phyloP scores from a whole-genome alignment of 2,797 vertebrate genomes.

The Otus scops region DNA sequence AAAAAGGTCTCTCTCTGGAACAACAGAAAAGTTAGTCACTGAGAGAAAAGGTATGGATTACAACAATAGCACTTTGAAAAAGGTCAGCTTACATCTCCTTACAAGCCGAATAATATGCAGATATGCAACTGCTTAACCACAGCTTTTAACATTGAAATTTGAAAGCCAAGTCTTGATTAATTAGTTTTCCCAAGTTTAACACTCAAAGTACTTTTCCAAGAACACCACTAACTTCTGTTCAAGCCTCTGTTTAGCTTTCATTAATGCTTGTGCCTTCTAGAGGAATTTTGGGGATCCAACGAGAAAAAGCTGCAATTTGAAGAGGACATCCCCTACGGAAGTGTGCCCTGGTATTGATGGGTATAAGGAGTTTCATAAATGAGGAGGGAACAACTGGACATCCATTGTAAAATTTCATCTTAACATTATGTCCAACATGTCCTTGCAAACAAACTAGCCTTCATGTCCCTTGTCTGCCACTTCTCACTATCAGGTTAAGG shows the following conservation, averaged over 20 bases:
- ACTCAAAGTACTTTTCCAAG: not conserved
- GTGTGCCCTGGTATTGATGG: rapidly evolving
- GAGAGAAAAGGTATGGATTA: not conserved
- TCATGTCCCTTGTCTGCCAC: not conserved
- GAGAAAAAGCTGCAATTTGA: not conserved
- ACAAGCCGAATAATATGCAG: not conserved
- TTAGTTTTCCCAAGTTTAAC: not conserved
- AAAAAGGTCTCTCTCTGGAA: conserved; percentile 92
- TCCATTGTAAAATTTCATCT: not conserved
- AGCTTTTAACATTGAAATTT: not conserved
- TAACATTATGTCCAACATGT: not conserved
- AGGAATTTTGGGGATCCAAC: rapidly evolving
- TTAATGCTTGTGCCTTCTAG: not conserved
- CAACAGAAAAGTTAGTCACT: conserved; percentile 50
- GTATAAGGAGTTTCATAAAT: not conserved
- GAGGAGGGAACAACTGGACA: not conserved
- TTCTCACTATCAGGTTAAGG: not conserved
- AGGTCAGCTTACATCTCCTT: not conserved
- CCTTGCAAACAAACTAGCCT: not conserved
- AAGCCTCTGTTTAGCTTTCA: not conserved
- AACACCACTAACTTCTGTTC: not conserved
- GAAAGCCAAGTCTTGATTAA: not conserved
- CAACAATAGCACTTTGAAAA: rapidly evolving
- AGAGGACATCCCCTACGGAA: not conserved
- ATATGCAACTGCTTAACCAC: not conserved